Evolutionary conservation across 2,888 invertebrate genomes (phyloP).

Genomic region (Eupelmus urozonus): DNA sequence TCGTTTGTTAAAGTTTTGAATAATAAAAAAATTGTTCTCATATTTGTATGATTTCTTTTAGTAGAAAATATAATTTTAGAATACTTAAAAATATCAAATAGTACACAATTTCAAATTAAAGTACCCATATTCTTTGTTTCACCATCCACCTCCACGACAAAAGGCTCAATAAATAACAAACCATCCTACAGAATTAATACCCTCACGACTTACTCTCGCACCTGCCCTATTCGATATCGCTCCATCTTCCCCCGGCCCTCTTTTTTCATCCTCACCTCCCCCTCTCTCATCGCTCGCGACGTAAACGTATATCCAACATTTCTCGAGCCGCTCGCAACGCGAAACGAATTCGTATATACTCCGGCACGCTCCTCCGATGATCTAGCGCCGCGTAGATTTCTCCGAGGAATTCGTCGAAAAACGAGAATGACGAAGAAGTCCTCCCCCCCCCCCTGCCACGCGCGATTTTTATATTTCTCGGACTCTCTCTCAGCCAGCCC

Average conservation of each 20-base stretch:
- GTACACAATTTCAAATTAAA: too few relatives aligned
- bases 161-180: too few relatives aligned
- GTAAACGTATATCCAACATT: constrained; percentile 50
- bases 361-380: constrained; percentile 67
- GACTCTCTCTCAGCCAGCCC: constrained; percentile 50
- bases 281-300: background rate
- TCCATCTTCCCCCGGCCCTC: background rate
- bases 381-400: constrained; percentile 75
- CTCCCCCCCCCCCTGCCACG: background rate
- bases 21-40: too few relatives aligned
- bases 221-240: background rate
- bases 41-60: too few relatives aligned
- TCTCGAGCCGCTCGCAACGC: constrained; percentile 58
- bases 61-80: too few relatives aligned
- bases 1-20: too few relatives aligned
- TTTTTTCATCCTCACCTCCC: background rate
- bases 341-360: constrained; percentile 69
- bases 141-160: too few relatives aligned
- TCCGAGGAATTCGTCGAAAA: constrained; percentile 73
- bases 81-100: too few relatives aligned
- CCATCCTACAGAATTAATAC: too few relatives aligned
- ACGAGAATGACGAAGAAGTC: constrained; percentile 31
- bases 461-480: constrained; percentile 36
- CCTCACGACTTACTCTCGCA: background rate
- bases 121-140: too few relatives aligned